Base-by-base conservation (phyloP, 2,888 invertebrate species). In the Rhamphomyia laevipes region DNA sequence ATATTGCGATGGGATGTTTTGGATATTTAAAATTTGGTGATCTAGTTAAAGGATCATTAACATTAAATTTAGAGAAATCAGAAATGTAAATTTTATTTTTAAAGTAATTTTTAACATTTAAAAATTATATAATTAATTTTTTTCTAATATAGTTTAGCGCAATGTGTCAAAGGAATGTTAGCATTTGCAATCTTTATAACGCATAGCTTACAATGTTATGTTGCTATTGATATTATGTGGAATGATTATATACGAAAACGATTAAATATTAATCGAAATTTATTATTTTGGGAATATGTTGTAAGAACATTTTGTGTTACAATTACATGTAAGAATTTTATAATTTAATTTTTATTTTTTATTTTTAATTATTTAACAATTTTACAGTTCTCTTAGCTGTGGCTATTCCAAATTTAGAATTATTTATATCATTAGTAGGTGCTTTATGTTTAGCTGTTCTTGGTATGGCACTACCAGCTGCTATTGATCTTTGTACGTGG, bases 121-220 rank as follows among this genome's bases (percentile, higher is more conserved):
- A 30, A 33, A 13, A 33, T 9, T 30, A 30, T 9, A 11, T 13
- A 33, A 33, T 33, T 11, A 5, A 21, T 33, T 33, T 33, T 33
- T 13, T 13, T 33, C 11, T 35, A 13, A 35, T 47, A 63, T 62
- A 84, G 84, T 49, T 74, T 82, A 63, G 80, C 83, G 2, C 80
- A 81, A 62, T 68, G 71, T 10, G 77, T 82, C 2, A 78, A 78
- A 58, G 58, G 78, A 2, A 72, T 80, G 57, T 79, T 84, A 53
- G 78, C 82, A 0, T 52, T 80, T 2, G 81, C 84, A 3, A 84
- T 93, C 54, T 86, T 84, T 61, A 78, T 91, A 48, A 84, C 89
- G 0, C 90, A 87, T 63, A 87, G 86, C 1, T 75, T 94, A 4
- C 91, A 93, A 73, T 86, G 89, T 59, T 93, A 87, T 67, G 92